Evolutionary conservation across 1,140 invertebrate genomes (phyloP), one percentile per base, ranked within the genome.

Genomic region (Platorchestia sp.): DNA sequence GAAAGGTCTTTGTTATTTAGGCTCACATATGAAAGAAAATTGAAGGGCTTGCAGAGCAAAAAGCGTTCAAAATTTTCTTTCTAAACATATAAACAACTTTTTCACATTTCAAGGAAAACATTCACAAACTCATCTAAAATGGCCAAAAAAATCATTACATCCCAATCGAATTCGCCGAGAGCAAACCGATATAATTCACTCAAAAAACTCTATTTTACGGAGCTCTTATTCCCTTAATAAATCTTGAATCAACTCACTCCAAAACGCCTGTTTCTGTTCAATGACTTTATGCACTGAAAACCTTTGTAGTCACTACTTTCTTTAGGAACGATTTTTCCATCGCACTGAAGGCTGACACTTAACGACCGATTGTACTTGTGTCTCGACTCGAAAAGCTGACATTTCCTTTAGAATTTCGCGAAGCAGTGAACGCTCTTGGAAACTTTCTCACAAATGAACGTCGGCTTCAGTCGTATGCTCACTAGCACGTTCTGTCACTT

Each of bases 361-460:
- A 90, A 90, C 41, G 87, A 90, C 41, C 87, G 3, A 90, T 44
- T 90, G 87, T 90, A 27, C 42, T 90, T 90, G 87, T 90, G 22
- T 41, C 41, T 90, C 42, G 87, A 45, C 3, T 43, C 87, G 36
- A 3, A 90, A 41, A 43, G 36, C 41, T 90, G 87, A 90, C 87
- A 90, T 90, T 90, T 90, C 5, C 44, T 90, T 75, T 36, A 75
- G 59, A 10, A 75, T 75, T 75, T 75, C 6, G 10, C 36, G 14
- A 36, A 19, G 59, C 14, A 36, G 59, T 75, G 14, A 22, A 3
- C 36, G 1, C 10, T 75, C 59, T 10, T 51, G 47, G 27, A 19
- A 19, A 75, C 59, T 75, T 75, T 36, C 59, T 36, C 59, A 75
- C 59, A 75, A 75, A 75, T 19, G 3, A 27, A 36, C 10, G 10